Conservation (phyloP, 2,113 vertebrate species). For the Podilymbus podiceps region DNA sequence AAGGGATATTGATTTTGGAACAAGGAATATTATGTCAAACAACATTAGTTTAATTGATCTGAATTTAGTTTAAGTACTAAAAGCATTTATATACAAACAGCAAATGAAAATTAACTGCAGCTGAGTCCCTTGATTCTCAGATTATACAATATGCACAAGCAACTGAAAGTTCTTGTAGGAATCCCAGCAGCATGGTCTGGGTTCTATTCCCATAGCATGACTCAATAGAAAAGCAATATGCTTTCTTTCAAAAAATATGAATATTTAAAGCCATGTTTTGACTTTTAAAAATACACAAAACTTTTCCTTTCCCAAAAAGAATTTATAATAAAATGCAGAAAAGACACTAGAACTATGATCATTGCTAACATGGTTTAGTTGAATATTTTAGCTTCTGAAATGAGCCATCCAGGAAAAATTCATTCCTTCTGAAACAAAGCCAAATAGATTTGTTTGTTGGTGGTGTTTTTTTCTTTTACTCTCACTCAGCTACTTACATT, state of each 20-base stretch:
- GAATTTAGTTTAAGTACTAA: constrained; percentile 85
- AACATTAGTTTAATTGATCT: constrained; percentile 86
- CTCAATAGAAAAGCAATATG: constrained; percentile 76
- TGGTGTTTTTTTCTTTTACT: neutral
- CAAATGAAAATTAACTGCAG: constrained; percentile 83
- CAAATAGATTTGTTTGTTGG: neutral
- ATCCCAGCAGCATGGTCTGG: constrained; percentile 30
- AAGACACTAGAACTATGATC: neutral
- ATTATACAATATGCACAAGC: constrained; percentile 55
- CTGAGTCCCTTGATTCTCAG: constrained; percentile 70
- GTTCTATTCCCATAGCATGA: constrained; percentile 60
- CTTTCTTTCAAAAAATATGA: constrained; percentile 77
- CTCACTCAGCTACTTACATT: neutral
- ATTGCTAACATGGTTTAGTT: neutral
- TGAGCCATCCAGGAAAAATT: neutral
- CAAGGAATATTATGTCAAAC: constrained; percentile 82
- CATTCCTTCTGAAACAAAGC: neutral
- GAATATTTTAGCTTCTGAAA: neutral
- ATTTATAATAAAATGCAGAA: constrained; percentile 60
- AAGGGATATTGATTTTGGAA: constrained; percentile 86
- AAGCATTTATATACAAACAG: constrained; percentile 84
- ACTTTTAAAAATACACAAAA: constrained; percentile 81
- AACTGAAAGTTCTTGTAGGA: constrained; percentile 48
- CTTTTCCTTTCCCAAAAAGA: constrained; percentile 63
- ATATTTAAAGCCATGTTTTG: constrained; percentile 71